phyloP scores from a whole-genome alignment of 1,140 invertebrate species.

The Eueides isabella region DNA sequence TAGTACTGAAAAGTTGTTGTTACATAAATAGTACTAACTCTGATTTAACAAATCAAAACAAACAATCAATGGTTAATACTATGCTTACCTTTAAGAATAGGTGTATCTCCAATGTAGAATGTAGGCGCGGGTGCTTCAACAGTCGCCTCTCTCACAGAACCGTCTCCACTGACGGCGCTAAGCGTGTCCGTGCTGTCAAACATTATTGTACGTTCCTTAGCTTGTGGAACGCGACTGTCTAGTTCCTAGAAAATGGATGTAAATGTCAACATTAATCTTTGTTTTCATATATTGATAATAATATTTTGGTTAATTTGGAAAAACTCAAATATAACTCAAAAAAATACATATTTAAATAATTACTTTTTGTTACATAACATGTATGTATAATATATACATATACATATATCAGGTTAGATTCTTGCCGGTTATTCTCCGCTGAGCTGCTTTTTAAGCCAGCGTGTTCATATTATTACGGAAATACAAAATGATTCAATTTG shows the following conservation, averaged over 20 bases:
- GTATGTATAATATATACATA: too few relatives aligned
- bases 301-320: slow-evolving; percentile 13
- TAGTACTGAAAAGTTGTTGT: too few relatives aligned
- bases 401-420: too few relatives aligned
- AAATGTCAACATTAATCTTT: neutral
- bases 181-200: slow-evolving; percentile 79
- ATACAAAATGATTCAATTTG: neutral
- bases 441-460: too few relatives aligned
- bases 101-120: slow-evolving; percentile 80
- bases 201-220: slow-evolving; percentile 79
- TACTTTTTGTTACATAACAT: too few relatives aligned
- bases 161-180: slow-evolving; percentile 73
- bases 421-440: too few relatives aligned
- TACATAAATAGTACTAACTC: too few relatives aligned
- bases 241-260: slow-evolving; percentile 57
- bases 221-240: slow-evolving; percentile 63
- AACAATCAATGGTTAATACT: too few relatives aligned
- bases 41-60: too few relatives aligned
- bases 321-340: neutral
- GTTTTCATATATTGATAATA: neutral
- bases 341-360: neutral
- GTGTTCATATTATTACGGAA: too few relatives aligned
- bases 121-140: slow-evolving; percentile 72
- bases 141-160: slow-evolving; percentile 68
- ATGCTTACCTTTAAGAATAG: slow-evolving; percentile 69